Evolutionary conservation across 2,113 vertebrate genomes (phyloP), one percentile per base, ranked within the genome.

Genomic region (Ascaphus truei): DNA sequence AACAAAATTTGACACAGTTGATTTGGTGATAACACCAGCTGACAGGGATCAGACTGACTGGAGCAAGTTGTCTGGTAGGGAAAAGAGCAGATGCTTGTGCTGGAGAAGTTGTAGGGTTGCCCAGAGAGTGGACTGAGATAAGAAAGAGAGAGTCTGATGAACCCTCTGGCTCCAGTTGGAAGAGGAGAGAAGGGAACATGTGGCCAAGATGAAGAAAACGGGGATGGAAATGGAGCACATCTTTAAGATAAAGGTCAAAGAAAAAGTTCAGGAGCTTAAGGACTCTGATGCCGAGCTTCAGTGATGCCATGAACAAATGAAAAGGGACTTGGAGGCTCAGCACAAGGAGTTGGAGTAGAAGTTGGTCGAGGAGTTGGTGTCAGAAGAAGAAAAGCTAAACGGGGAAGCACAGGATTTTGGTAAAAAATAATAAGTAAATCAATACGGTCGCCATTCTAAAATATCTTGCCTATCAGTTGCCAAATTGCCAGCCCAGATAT

Each of bases 361-460:
- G n/a, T n/a, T n/a, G n/a, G n/a, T n/a, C n/a, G 77, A 83, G 85
- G 26, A 76, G 84, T 31, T 87, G 89, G 73, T 86, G 75, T 3
- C n/a, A n/a, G 86, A 89, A 71, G 88, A 91, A 1, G 90, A 92
- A 76, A 91, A 85, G 76, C 36, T 22, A 41, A 85, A 84, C 79
- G 91, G 90, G 90, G 90, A 92, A 71, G 78, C 84, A 56, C 80
- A 99, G 96, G 85, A 99, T 95, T 86, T 92, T 99, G 94, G 96
- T 98, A 89, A 99, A 99, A 88, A 99, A 99, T 87, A 96, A 95
- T 92, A 99, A 99, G 90, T 98, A 98, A 93, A 96, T n/a, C n/a
- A n/a, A n/a, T n/a, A n/a, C n/a, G 96, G 82, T 98, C 98, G 90
- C 98, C 98, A 87, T 98, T 99, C 89, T 99, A 95, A 92, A 81